These are phyloP conservation scores for Imbricaverruca yamaguchii DNA, from an alignment of 2,888 invertebrate genomes.

Conservation along the genomic window DNA sequence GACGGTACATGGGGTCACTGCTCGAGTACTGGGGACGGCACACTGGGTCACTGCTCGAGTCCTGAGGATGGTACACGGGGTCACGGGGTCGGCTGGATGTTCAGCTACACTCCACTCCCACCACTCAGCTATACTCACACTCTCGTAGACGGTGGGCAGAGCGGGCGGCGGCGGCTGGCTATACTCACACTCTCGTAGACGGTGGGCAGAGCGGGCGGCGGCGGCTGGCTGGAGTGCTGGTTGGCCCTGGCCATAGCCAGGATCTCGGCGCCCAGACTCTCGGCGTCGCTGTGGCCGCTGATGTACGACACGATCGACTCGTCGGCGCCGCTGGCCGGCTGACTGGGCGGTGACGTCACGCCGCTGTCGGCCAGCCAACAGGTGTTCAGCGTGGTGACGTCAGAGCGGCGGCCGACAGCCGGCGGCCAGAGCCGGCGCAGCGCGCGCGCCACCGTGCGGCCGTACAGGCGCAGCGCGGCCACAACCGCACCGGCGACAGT, in stretches of 20 bases:
- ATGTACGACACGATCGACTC: not conserved
- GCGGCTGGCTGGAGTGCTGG: slow-evolving; percentile 1
- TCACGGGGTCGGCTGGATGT: too few species aligned
- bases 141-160: slow-evolving; percentile 10
- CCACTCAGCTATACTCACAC: not conserved
- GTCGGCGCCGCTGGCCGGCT: not conserved
- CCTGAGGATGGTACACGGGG: too few species aligned
- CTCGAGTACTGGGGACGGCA: too few species aligned
- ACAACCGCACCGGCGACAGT: not conserved
- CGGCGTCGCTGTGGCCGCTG: slow-evolving; percentile 9
- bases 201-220: not conserved
- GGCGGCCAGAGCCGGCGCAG: not conserved
- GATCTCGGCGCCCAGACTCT: slow-evolving; percentile 17
- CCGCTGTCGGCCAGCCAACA: not conserved
- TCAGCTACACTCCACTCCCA: too few species aligned
- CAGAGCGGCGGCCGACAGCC: not conserved
- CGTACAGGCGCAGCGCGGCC: not conserved
- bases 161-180: not conserved
- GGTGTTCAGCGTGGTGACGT: not conserved
- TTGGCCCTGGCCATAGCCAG: slow-evolving; percentile 12
- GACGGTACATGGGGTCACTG: too few species aligned
- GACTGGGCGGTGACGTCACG: not conserved
- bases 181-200: not conserved
- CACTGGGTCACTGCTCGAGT: too few species aligned
- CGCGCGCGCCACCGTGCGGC: not conserved